These are phyloP conservation scores for Philopedon plagiatum DNA, from an alignment of 2,888 invertebrate genomes.

Conservation along the genomic window DNA sequence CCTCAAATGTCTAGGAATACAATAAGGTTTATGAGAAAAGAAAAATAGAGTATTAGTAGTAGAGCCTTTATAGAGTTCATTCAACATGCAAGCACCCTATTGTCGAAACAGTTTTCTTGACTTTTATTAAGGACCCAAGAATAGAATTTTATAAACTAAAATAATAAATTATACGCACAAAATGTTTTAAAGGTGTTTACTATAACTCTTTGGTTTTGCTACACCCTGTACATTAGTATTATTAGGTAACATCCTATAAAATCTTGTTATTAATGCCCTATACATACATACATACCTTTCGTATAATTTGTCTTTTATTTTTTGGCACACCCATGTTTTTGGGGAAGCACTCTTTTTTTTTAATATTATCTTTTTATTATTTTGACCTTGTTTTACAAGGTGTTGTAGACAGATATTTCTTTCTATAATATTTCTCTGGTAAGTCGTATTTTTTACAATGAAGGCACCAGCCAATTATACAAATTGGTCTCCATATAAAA, in stretches of 20 bases:
- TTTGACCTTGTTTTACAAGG: neutral
- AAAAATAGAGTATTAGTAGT: too few relatives aligned
- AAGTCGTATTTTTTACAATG: conserved; percentile 28
- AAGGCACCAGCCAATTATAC: conserved; percentile 21
- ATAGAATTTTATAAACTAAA: too few relatives aligned
- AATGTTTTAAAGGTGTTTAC: neutral
- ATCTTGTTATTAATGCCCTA: conserved; percentile 20
- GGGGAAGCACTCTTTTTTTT: conserved; percentile 25
- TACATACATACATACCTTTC: conserved; percentile 12
- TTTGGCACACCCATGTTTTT: conserved; percentile 24
- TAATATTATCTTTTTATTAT: conserved; percentile 5
- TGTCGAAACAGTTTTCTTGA: too few relatives aligned
- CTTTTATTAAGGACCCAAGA: too few relatives aligned
- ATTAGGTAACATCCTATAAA: conserved; percentile 27
- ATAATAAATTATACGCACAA: too few relatives aligned
- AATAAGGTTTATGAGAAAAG: too few relatives aligned
- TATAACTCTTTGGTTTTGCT: neutral
- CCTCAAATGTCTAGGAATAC: too few relatives aligned
- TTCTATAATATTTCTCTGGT: conserved; percentile 17
- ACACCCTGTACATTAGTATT: conserved; percentile 9
- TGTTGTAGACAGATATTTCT: neutral
- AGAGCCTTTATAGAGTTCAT: too few relatives aligned
- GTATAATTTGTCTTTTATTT: conserved; percentile 22
- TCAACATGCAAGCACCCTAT: too few relatives aligned
- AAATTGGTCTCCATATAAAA: conserved; percentile 5